phyloP scores from a whole-genome alignment of 2,888 invertebrate genomes.

The Drosophila meridionalis region DNA sequence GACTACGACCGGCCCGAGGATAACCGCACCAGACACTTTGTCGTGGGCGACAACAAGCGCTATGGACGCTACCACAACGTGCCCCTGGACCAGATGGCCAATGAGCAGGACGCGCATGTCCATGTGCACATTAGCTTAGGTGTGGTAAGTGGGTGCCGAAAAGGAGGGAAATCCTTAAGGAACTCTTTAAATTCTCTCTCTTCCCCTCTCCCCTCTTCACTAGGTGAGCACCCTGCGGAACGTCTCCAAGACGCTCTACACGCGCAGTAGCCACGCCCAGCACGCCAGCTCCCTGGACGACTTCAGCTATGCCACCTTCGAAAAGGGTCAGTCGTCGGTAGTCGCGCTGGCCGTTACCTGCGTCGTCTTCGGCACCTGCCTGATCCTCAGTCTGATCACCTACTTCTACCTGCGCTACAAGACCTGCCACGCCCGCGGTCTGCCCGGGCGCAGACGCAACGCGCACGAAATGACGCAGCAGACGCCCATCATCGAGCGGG shows the following conservation, averaged over 20 bases:
- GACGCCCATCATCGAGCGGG: slow-evolving; percentile 91
- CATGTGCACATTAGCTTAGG: slow-evolving; percentile 90
- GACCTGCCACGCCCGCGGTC: slow-evolving; percentile 78
- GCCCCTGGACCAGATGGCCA: slow-evolving; percentile 86
- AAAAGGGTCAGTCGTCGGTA: slow-evolving; percentile 81
- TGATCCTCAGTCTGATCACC: slow-evolving; percentile 87
- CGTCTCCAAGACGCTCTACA: slow-evolving; percentile 88
- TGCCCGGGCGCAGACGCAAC: slow-evolving; percentile 84
- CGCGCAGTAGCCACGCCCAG: slow-evolving; percentile 86
- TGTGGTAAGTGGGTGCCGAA: slow-evolving; percentile 86
- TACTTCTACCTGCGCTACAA: slow-evolving; percentile 85
- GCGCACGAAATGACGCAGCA: slow-evolving; percentile 90
- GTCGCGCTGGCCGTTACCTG: slow-evolving; percentile 88
- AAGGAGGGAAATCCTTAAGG: not conserved
- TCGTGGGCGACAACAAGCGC: slow-evolving; percentile 90
- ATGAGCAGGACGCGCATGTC: slow-evolving; percentile 84
- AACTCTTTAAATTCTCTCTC: too few species aligned
- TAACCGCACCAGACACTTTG: slow-evolving; percentile 88
- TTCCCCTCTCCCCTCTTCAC: too few species aligned
- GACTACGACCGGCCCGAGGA: slow-evolving; percentile 86
- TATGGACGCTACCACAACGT: slow-evolving; percentile 92
- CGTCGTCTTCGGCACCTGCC: slow-evolving; percentile 88
- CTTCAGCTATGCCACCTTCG: slow-evolving; percentile 80
- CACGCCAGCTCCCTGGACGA: slow-evolving; percentile 81
- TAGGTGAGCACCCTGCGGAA: slow-evolving; percentile 86